These are phyloP conservation scores for Drosophila equinoxialis DNA, from an alignment of 1,140 invertebrate genomes.

Conservation along the genomic window DNA sequence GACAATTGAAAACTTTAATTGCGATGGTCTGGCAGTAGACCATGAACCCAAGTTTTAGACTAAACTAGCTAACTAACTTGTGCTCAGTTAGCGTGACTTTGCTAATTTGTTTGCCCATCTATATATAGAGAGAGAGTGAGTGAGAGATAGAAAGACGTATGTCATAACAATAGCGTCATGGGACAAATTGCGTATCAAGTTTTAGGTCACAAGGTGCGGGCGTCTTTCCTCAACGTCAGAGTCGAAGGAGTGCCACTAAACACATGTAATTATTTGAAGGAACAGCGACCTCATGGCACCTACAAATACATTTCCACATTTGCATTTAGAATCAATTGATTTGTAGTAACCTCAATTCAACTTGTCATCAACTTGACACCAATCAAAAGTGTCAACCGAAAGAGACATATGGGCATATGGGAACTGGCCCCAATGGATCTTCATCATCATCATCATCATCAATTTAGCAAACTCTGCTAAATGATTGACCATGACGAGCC, in stretches of 20 bases:
- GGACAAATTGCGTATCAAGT: slow-evolving; percentile 38
- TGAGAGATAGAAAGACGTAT: slow-evolving; percentile 19
- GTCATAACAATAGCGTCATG: slow-evolving; percentile 71
- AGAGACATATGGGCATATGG: slow-evolving; percentile 4
- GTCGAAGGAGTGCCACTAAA: slow-evolving; percentile 1
- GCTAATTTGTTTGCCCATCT: slow-evolving; percentile 67
- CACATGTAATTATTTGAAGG: neutral
- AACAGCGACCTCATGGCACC: neutral
- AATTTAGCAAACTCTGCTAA: slow-evolving; percentile 11
- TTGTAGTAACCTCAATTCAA: slow-evolving; percentile 73
- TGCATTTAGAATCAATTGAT: slow-evolving; percentile 57
- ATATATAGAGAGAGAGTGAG: slow-evolving; percentile 28
- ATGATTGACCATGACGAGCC: slow-evolving; percentile 41
- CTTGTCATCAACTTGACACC: slow-evolving; percentile 63
- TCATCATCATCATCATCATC: neutral
- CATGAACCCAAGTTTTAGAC: slow-evolving; percentile 49
- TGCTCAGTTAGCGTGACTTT: slow-evolving; percentile 69
- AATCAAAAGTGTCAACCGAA: slow-evolving; percentile 50
- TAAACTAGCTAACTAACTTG: slow-evolving; percentile 29
- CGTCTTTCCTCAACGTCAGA: neutral
- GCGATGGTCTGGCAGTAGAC: slow-evolving; percentile 32
- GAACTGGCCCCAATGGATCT: slow-evolving; percentile 37
- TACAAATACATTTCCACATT: slow-evolving; percentile 11
- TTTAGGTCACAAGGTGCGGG: slow-evolving; percentile 29
- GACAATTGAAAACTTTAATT: slow-evolving; percentile 36